Evolutionary conservation across 2,888 invertebrate species (phyloP).

Genomic region (Lasioglossum malachurum): DNA sequence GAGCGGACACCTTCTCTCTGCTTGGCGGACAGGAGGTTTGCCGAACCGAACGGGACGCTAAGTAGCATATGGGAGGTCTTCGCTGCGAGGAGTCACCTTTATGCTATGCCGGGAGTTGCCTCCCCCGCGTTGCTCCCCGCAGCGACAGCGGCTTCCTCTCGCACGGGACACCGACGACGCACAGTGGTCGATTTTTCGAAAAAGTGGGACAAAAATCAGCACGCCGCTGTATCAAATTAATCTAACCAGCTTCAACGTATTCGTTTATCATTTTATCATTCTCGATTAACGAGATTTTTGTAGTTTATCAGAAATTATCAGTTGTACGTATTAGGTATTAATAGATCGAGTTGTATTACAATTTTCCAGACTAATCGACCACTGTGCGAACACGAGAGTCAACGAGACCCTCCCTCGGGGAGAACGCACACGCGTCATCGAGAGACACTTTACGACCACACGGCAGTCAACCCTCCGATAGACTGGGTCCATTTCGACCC

Average conservation of each 20-base stretch:
- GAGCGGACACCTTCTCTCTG: conserved; percentile 51
- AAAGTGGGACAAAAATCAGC: background rate
- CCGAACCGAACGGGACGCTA: conserved; percentile 76
- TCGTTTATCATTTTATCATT: background rate
- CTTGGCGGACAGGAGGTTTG: conserved; percentile 58
- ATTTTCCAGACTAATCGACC: background rate
- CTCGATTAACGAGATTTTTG: background rate
- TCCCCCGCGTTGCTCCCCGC: conserved; percentile 78
- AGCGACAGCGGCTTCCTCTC: conserved; percentile 67
- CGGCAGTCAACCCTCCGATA: background rate
- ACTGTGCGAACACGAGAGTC: background rate
- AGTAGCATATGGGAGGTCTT: conserved; percentile 80
- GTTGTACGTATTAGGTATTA: background rate
- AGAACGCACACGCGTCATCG: background rate
- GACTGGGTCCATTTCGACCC: background rate
- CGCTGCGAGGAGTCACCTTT: conserved; percentile 81
- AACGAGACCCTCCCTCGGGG: background rate
- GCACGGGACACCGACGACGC: conserved; percentile 52
- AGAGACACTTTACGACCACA: background rate
- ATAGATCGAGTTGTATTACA: background rate
- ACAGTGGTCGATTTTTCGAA: conserved; percentile 1
- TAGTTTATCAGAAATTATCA: too few relatives aligned
- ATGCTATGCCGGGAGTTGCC: conserved; percentile 78
- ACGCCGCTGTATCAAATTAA: background rate
- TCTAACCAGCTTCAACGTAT: background rate